Conservation (phyloP, 2,797 vertebrate species). For the Graptemys geographica region DNA sequence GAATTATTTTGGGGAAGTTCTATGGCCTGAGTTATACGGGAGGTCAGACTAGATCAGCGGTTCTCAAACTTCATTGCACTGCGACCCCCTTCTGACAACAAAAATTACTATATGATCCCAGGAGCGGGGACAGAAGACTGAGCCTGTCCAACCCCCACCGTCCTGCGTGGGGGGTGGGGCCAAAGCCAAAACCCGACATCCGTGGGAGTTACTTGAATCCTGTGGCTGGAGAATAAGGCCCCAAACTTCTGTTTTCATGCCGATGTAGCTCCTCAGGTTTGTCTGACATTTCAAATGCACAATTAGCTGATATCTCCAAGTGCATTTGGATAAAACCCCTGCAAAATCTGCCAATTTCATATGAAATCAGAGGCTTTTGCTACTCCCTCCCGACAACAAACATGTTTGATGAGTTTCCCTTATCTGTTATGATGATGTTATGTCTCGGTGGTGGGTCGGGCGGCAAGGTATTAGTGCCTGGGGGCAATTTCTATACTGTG, state of each 20-base stretch:
- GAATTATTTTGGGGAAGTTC: no score
- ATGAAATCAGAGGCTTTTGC: background rate
- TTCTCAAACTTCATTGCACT: no score
- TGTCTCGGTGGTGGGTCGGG: background rate
- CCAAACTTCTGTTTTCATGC: background rate
- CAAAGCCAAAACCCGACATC: background rate
- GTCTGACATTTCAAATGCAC: background rate
- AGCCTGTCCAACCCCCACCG: no score
- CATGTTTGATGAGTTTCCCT: no score
- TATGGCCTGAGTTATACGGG: no score
- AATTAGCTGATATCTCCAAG: background rate
- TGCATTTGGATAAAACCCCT: background rate
- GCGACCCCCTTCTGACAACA: no score
- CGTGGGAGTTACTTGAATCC: background rate
- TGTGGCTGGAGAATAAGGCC: background rate
- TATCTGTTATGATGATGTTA: rapidly evolving
- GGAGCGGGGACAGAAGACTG: no score
- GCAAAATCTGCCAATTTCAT: background rate
- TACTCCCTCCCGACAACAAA: background rate
- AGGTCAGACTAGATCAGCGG: no score
- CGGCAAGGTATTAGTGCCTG: background rate
- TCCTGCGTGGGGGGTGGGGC: no score
- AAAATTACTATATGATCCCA: no score
- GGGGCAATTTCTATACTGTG: no score
- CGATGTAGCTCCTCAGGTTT: background rate